Evolutionary conservation across 35 echinoderm and acorn worm species (phyloP).

Genomic region (Ophiothrix spiculata): DNA sequence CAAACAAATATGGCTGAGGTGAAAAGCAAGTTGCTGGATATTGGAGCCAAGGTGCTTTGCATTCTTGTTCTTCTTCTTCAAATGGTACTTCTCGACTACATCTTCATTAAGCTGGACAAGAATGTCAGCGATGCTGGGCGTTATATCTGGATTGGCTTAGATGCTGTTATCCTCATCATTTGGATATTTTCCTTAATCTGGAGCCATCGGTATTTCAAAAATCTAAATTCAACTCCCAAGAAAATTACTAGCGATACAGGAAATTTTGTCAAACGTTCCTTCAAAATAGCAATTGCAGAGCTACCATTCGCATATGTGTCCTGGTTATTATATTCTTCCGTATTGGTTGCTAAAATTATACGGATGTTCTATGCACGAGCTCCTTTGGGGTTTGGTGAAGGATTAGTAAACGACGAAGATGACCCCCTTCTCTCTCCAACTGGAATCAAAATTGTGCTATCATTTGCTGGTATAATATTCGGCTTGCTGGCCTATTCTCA

Average conservation of each 20-base stretch:
- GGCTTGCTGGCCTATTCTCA: slow-evolving; percentile 61
- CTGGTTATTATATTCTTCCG: slow-evolving; percentile 61
- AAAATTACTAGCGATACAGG: slow-evolving; percentile 4
- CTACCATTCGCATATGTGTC: slow-evolving; percentile 63
- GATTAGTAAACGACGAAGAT: not conserved
- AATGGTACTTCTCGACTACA: slow-evolving; percentile 39
- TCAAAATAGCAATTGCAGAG: slow-evolving; percentile 28
- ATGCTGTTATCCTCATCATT: slow-evolving; percentile 18
- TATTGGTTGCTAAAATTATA: slow-evolving; percentile 59
- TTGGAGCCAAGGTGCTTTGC: slow-evolving; percentile 52
- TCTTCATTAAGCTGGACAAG: slow-evolving; percentile 48
- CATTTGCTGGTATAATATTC: slow-evolving; percentile 72
- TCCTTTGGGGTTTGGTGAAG: not conserved
- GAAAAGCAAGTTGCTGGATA: not conserved
- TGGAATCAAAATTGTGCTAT: slow-evolving; percentile 55
- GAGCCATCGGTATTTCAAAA: not conserved
- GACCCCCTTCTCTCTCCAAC: slow-evolving; percentile 36
- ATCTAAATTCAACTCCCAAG: not conserved
- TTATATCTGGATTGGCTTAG: slow-evolving; percentile 26
- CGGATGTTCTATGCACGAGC: slow-evolving; percentile 52
- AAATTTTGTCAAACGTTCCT: not conserved
- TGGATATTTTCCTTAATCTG: slow-evolving; percentile 29
- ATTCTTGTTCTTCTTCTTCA: slow-evolving; percentile 54
- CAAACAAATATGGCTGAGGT: not conserved
- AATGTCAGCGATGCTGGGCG: not conserved